Conservation (phyloP, 2,113 vertebrate species). For the Lontra canadensis region DNA sequence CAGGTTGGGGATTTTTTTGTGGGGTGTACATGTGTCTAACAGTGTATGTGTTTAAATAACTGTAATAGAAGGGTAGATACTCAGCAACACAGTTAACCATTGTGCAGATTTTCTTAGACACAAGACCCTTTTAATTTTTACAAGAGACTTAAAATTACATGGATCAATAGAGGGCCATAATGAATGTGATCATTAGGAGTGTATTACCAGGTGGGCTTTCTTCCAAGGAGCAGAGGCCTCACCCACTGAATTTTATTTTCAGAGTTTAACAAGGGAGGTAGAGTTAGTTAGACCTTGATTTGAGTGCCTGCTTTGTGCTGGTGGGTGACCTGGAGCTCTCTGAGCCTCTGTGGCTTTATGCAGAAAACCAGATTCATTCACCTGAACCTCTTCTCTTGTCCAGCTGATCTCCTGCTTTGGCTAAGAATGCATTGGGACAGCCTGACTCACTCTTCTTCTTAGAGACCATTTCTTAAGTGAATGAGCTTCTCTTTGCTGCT, state of each 20-base stretch:
- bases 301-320: fast-evolving
- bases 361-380: background rate
- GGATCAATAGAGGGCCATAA: background rate
- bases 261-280: background rate
- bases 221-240: background rate
- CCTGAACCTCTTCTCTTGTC: background rate
- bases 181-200: background rate
- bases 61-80: background rate
- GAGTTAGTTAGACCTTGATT: background rate
- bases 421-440: background rate
- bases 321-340: background rate
- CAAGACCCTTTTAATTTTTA: slow-evolving; percentile 35
- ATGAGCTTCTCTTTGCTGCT: background rate
- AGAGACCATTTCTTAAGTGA: background rate
- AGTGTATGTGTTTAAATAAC: background rate
- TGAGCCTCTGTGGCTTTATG: background rate
- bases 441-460: background rate
- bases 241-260: background rate
- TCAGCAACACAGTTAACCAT: background rate
- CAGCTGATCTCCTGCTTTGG: background rate
- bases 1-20: background rate
- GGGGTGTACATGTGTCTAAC: fast-evolving
- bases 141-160: background rate
- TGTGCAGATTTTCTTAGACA: background rate
- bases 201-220: background rate